phyloP scores from a whole-genome alignment of 2,113 vertebrate genomes.

The Tachuris rubrigastra region DNA sequence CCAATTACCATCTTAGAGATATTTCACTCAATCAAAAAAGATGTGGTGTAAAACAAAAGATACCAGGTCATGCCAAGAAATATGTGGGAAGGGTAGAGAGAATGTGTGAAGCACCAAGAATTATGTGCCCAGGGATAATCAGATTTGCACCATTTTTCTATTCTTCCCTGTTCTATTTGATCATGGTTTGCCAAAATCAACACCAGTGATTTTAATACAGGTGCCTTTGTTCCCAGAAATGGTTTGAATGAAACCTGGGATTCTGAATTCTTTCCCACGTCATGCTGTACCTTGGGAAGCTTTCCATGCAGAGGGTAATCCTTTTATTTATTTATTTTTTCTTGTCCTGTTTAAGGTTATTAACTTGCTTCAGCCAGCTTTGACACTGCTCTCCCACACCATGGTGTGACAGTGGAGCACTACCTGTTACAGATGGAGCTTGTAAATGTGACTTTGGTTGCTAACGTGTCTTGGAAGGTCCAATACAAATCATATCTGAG shows the following conservation, averaged over 20 bases:
- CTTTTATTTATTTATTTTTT: neutral
- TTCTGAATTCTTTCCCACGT: conserved; percentile 8
- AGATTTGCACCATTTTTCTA: neutral
- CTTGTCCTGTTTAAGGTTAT: neutral
- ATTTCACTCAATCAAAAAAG: neutral
- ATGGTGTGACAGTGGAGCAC: neutral
- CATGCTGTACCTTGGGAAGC: neutral
- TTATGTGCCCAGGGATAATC: neutral
- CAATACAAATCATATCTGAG: neutral
- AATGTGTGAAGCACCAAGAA: neutral
- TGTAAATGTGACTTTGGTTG: neutral
- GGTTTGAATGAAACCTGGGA: neutral
- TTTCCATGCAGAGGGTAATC: neutral
- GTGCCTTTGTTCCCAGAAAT: conserved; percentile 40
- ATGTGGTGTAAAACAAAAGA: neutral
- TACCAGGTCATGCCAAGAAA: neutral
- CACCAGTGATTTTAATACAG: neutral
- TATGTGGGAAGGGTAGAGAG: neutral
- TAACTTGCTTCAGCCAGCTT: neutral
- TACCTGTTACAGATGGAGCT: neutral
- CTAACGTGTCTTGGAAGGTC: neutral
- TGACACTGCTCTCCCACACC: neutral
- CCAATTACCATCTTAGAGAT: neutral
- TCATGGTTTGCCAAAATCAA: neutral
- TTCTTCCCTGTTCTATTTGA: neutral